Base-by-base conservation (phyloP, 2,888 invertebrate species). In the Sesamia inferens region DNA sequence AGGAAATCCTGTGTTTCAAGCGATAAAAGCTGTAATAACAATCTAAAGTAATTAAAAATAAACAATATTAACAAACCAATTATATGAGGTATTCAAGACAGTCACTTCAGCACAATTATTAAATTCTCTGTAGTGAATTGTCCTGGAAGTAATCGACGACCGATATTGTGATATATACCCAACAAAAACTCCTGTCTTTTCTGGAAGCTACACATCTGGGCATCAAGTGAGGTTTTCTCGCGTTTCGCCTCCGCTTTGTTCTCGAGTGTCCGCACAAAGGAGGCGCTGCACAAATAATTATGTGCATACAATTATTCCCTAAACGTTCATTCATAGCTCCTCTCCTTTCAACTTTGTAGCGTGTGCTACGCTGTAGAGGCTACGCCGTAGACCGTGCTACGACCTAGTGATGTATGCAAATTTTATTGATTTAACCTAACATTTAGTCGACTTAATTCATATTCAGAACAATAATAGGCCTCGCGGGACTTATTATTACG, bases 291-390 rank as follows among this genome's bases (percentile, higher is more conserved):
- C 94, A 94, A 95, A 95, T 95, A 94, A 95, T 95, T 95, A 95
- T 96, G 95, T 95, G 95, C 95, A 96, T 95, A 94, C 94, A 93
- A 94, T 95, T 95, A 95, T 94, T 93, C 92, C 88, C 91, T 93
- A 94, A 94, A 90, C 93, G 92, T 89, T 91, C 87, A 88, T 90
- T 91, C 90, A 85, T 80, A 75, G 88, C 71, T 76, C 71, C 76
- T 66, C 76, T 78, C 75, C 77, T 82, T 79, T 75, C 72, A 83
- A 80, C 78, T 82, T 78, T 71, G 71, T 80, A 72, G 73, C 76
- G 71, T 78, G 74, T 78, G 19, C 69, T 81, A 83, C 84, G 81
- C 51, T 70, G 77, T 82, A 82, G 83, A 16, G 5, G 57, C 74
- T 82, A 79, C 83, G 74, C 39, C 74, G 84, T 84, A 83, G 83